phyloP scores from a whole-genome alignment of 2,113 vertebrate genomes.

The Pyrgilauda ruficollis region DNA sequence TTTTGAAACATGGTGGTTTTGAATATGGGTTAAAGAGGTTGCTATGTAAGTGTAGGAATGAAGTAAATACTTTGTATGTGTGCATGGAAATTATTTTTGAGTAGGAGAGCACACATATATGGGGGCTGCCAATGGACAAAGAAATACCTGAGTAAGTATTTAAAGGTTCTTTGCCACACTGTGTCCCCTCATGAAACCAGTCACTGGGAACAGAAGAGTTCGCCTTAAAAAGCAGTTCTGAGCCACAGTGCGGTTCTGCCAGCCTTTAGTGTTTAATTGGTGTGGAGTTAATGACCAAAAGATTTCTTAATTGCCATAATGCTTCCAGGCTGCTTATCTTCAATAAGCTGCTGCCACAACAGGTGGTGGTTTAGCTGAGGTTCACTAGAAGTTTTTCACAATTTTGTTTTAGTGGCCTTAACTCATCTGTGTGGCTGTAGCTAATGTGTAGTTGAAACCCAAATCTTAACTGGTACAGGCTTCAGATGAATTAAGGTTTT shows the following conservation, averaged over 20 bases:
- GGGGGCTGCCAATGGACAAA: background rate
- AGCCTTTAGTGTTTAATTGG: constrained; percentile 46
- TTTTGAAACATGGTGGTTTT: background rate
- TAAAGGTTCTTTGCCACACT: background rate
- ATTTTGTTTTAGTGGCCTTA: background rate
- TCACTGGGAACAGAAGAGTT: background rate
- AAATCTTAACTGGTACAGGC: background rate
- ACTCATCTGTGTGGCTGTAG: background rate
- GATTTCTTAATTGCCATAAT: constrained; percentile 63
- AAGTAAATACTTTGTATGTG: background rate
- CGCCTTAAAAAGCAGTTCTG: background rate
- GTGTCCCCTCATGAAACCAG: background rate
- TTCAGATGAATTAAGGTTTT: background rate
- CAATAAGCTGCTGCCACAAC: constrained; percentile 45
- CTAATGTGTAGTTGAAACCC: background rate
- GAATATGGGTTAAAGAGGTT: background rate
- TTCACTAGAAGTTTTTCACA: constrained; percentile 4
- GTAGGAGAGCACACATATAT: background rate
- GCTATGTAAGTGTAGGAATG: background rate
- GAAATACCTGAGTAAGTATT: background rate
- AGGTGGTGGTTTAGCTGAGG: constrained; percentile 55
- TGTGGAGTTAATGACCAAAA: constrained; percentile 62
- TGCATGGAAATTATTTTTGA: background rate
- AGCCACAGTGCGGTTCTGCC: background rate
- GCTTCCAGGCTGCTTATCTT: constrained; percentile 61